Evolutionary conservation across 2,113 vertebrate genomes (phyloP), one percentile per base, ranked within the genome.

Genomic region (Entosphenus tridentatus): DNA sequence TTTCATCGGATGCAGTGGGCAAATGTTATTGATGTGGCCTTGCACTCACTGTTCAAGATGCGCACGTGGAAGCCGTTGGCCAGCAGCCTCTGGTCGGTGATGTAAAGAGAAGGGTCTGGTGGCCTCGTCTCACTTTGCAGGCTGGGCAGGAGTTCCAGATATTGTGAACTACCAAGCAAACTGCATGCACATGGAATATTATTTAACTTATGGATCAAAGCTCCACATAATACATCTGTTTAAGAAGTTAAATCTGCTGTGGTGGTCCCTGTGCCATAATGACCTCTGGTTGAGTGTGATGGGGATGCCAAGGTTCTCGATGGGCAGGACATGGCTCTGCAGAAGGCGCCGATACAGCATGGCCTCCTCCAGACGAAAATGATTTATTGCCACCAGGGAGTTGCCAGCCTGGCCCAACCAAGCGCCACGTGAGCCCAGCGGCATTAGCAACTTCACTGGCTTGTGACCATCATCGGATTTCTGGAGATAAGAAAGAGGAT

Each of bases 271-370:
- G 39, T 65, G 62, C 21, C n/a, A 11, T 10, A 65, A 16, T 8
- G 9, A 65, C 62, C 62, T 65, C 21, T 65, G n/a, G 21, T n/a
- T 16, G 62, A 65, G 62, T n/a, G 62, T 2, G n/a, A 65, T 21
- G 9, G 62, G 62, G 62, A 21, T 65, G 21, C 62, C 62, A n/a
- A 65, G 62, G 21, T n/a, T n/a, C 62, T 65, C 62, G 62, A 65
- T 9, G 8, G 62, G 62, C 9, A 65, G 62, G 21, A 21, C 10
- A 65, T 65, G 62, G 21, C 10, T 65, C 21, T 65, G 9, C n/a
- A 65, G n/a, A 9, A 65, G 21, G 10, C 21, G 8, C 21, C 21
- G 62, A 21, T 65, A 65, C n/a, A 65, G 10, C 62, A 65, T 65
- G 9, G 62, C 21, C 62, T 65, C 62, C 62, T 65, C 62, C 62